Base-by-base conservation (phyloP, 2,888 invertebrate species). In the Polyploca ridens region DNA sequence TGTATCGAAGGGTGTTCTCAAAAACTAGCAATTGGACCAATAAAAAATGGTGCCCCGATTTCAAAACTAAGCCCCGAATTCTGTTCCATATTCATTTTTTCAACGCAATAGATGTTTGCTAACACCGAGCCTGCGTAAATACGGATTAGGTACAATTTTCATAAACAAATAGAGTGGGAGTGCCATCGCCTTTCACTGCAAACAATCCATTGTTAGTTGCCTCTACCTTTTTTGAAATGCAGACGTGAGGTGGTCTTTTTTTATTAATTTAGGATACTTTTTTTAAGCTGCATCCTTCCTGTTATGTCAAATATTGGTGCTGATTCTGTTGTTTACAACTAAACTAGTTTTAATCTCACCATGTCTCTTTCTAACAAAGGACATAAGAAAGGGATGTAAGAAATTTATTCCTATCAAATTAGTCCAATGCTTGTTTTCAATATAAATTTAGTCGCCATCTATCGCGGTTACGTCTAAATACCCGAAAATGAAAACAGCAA, bases 71-170 rank as follows among this genome's bases (percentile, higher is more conserved):
- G 62, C 64, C 46, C n/a, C 54, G 66, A 68, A 63, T 71, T 63
- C 66, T 64, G 72, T 73, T 73, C 73, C 78, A 81, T 82, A 84
- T 82, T 81, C 80, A 84, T 86, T 82, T 84, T 79, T 81, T 80
- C 68, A 65, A 69, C 68, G 69, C 75, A 75, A 80, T 80, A 82
- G 75, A 79, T 81, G 77, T 81, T 81, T 78, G 79, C 76, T 63
- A 62, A 67, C 62, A 63, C 65, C 70, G 72, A 70, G 69, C 70
- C 87, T 87, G 88, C 70, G 73, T 83, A 86, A 88, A 89, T 84
- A 83, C 75, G 87, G 89, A 88, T 89, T 89, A 86, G 84, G 83
- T 77, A 75, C 79, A 78, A 89, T 89, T 88, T 88, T 89, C 89
- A 89, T 89, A 89, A 72, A 84, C 86, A 89, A 89, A 89, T 87